These are phyloP conservation scores for Schizaphis graminum DNA, from an alignment of 2,888 invertebrate species.

Conservation along the genomic window DNA sequence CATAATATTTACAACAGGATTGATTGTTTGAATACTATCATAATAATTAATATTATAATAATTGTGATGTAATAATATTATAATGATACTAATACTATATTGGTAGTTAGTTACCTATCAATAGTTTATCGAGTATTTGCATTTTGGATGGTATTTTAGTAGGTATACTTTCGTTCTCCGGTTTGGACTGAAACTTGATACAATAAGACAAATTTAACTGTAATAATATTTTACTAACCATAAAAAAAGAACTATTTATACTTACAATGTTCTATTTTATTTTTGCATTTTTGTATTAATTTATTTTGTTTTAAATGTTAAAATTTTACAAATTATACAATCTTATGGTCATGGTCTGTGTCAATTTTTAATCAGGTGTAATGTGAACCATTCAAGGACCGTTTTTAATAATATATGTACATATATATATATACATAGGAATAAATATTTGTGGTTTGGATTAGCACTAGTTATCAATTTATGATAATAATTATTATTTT, in stretches of 20 bases:
- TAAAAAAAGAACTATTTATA: not conserved
- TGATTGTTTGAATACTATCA: no score
- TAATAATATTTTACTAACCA: not conserved
- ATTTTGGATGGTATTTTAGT: no score
- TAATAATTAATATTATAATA: no score
- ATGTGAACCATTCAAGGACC: not conserved
- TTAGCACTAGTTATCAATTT: not conserved
- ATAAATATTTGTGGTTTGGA: not conserved
- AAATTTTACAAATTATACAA: not conserved
- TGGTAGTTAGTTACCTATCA: no score
- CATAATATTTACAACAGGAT: no score
- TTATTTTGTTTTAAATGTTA: conserved; percentile 12
- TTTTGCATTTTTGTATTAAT: not conserved
- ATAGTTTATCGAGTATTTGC: no score
- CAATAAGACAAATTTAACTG: not conserved
- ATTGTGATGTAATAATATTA: no score
- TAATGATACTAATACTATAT: no score
- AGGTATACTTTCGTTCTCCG: no score
- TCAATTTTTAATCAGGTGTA: not conserved
- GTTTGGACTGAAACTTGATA: no score
- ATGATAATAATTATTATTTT: conserved; percentile 5
- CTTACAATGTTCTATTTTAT: not conserved
- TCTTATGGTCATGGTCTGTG: not conserved
- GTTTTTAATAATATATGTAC: not conserved
- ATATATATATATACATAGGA: no score